Evolutionary conservation across 2,113 vertebrate species (phyloP).

Genomic region (Chamaea fasciata): DNA sequence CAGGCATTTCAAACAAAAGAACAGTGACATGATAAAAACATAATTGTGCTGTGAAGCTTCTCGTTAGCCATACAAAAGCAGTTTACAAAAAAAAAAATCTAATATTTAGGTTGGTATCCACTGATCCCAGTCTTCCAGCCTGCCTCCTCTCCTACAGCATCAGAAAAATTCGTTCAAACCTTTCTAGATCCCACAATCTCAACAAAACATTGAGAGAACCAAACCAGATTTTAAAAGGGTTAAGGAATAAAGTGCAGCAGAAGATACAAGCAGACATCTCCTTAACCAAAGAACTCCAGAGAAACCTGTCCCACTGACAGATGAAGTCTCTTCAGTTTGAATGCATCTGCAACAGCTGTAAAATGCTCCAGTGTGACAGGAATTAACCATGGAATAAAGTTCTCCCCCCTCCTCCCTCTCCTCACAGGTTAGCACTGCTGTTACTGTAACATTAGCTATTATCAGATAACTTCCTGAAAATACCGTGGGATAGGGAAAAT

Average conservation of each 20-base stretch:
- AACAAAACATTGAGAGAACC: conserved; percentile 4
- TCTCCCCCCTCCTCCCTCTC: not conserved
- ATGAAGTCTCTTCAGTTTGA: not conserved
- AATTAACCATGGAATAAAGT: not conserved
- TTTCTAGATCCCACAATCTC: conserved; percentile 35
- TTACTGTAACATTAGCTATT: not conserved
- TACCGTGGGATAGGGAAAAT: not conserved
- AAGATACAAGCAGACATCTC: not conserved
- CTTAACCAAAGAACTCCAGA: not conserved
- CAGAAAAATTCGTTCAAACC: conserved; percentile 11
- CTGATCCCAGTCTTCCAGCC: not conserved
- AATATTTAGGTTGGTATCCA: not conserved
- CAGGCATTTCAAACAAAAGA: conserved; percentile 67
- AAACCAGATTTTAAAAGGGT: conserved; percentile 10
- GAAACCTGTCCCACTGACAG: not conserved
- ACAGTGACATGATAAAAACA: conserved; percentile 40
- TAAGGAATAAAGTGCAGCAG: not conserved
- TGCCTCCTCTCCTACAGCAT: not conserved
- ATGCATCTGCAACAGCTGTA: not conserved
- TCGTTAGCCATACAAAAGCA: conserved; percentile 34
- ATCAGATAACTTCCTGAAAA: not conserved
- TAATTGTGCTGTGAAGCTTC: conserved; percentile 43
- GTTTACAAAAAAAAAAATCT: not conserved
- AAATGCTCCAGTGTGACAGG: not conserved
- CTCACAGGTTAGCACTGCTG: not conserved